Percentiles rank a stretch among this genome's conserved stretches.
These are phyloP conservation scores for Lithophane ornitopus DNA, from an alignment of 2,888 invertebrate genomes.

Conservation along the genomic window DNA sequence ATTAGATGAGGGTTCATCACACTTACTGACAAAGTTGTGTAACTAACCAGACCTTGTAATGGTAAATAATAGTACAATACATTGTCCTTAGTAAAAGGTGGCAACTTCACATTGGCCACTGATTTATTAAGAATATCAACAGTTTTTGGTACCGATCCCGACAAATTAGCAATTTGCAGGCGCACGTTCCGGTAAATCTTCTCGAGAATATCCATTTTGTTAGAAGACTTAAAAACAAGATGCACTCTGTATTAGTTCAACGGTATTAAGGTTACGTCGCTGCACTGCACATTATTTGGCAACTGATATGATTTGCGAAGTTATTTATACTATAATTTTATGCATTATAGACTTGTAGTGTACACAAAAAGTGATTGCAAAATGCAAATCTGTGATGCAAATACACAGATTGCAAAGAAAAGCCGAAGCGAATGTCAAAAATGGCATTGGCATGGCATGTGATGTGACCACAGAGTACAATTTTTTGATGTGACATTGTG, in stretches of 20 bases:
- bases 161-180: slow-evolving; percentile 77
- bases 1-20: slow-evolving; percentile 96
- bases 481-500: slow-evolving; percentile 26
- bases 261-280: slow-evolving; percentile 79
- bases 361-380: slow-evolving; percentile 60
- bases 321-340: slow-evolving; percentile 76
- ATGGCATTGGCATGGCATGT: slow-evolving; percentile 21
- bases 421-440: slow-evolving; percentile 39
- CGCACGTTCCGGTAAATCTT: slow-evolving; percentile 81
- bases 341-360: slow-evolving; percentile 60
- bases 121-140: slow-evolving; percentile 84
- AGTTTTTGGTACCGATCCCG: slow-evolving; percentile 80
- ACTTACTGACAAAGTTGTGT: slow-evolving; percentile 94
- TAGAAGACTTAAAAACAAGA: slow-evolving; percentile 43
- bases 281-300: slow-evolving; percentile 87
- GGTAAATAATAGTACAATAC: slow-evolving; percentile 94
- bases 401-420: slow-evolving; percentile 34
- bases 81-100: slow-evolving; percentile 93
- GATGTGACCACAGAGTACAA: too few species aligned
- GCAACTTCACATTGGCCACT: slow-evolving; percentile 86
- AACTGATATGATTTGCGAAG: slow-evolving; percentile 77
- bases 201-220: slow-evolving; percentile 84
- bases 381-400: too few species aligned
- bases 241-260: slow-evolving; percentile 73
- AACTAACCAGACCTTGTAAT: slow-evolving; percentile 93